A percentile compares a stretch with the other conserved stretches of the same genome.
Conservation (phyloP, 2,888 invertebrate genomes). For the Alcis repandata region DNA sequence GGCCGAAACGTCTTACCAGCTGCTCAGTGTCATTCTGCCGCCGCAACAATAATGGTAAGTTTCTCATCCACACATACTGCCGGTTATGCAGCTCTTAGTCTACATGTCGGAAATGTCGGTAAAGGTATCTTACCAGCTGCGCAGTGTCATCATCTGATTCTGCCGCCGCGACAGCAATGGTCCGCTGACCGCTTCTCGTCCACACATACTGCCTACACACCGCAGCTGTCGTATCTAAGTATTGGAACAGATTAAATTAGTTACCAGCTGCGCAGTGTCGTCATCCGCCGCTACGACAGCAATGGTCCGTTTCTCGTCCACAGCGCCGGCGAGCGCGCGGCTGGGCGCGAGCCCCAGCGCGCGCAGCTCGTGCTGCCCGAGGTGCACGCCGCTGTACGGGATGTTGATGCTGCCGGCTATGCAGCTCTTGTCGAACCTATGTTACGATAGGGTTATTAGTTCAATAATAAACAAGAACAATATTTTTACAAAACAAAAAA, state of each 20-base stretch:
- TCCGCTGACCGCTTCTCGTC: no score
- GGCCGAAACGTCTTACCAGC: no score
- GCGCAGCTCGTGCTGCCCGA: constrained; percentile 90
- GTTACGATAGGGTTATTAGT: neutral
- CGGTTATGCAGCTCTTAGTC: constrained; percentile 35
- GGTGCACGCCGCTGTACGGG: constrained; percentile 93
- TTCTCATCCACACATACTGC: no score
- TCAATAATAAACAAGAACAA: no score
- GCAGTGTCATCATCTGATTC: constrained; percentile 89
- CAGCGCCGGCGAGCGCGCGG: constrained; percentile 86
- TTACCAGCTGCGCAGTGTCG: constrained; percentile 91
- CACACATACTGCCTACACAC: no score
- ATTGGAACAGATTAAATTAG: no score
- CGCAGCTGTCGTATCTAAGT: no score
- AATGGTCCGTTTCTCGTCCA: constrained; percentile 88
- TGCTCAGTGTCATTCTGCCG: no score
- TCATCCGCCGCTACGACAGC: constrained; percentile 93
- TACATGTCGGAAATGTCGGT: no score
- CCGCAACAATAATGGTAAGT: no score
- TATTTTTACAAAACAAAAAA: no score
- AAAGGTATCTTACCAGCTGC: constrained; percentile 62
- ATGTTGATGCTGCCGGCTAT: constrained; percentile 95
- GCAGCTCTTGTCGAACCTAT: constrained; percentile 92
- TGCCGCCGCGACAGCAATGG: constrained; percentile 64
- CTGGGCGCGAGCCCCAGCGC: constrained; percentile 89